Evolutionary conservation across 1,140 invertebrate species (phyloP).

Genomic region (Diabrotica undecimpunctata): DNA sequence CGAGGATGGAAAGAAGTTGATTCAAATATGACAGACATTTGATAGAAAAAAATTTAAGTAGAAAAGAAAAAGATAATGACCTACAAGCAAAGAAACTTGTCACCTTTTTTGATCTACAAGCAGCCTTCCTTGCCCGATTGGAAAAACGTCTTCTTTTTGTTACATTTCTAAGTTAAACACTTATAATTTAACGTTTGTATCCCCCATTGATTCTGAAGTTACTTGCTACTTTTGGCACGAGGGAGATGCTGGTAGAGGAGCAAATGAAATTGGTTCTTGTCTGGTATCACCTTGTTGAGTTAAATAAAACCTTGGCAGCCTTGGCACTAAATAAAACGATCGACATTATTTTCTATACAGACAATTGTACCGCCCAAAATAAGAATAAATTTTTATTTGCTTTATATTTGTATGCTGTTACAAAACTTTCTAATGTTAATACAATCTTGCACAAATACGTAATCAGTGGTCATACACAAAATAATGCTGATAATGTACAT

Average conservation of each 20-base stretch:
- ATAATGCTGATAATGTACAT: neutral
- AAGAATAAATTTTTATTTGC: neutral
- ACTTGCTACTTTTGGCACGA: conserved; percentile 50
- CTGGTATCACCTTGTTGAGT: conserved; percentile 19
- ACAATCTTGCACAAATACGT: no score
- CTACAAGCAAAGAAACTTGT: neutral
- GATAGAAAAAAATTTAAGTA: neutral
- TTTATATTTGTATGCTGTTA: neutral
- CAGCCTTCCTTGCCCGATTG: no score
- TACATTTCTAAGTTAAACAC: conserved; percentile 45
- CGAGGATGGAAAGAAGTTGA: neutral
- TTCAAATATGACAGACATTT: neutral
- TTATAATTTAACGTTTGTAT: conserved; percentile 48
- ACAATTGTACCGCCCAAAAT: neutral
- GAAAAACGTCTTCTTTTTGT: conserved; percentile 41
- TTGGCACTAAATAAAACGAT: neutral
- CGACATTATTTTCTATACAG: neutral
- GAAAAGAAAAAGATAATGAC: conserved; percentile 18
- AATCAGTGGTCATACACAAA: neutral
- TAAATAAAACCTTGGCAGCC: neutral
- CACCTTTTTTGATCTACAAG: conserved; percentile 13
- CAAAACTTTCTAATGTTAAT: neutral
- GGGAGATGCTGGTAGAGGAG: conserved; percentile 43
- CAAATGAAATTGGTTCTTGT: conserved; percentile 47
- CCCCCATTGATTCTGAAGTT: conserved; percentile 32